Evolutionary conservation across 2,888 invertebrate species (phyloP), one percentile per base, ranked within the genome.

Genomic region (Argyra leucocephala): DNA sequence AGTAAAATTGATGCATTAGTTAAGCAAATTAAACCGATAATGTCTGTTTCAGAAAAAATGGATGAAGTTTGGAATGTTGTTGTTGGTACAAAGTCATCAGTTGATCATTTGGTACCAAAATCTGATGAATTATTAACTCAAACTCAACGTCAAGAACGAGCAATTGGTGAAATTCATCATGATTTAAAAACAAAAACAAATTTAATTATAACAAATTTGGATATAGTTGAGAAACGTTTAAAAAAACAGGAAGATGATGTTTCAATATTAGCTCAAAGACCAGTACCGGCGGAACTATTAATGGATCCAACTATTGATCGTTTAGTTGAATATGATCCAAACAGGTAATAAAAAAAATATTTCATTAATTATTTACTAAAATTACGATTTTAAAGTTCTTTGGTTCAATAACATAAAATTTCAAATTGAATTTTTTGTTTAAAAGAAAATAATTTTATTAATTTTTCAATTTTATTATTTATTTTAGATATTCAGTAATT

Each of bases 41-140:
- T 91, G 74, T 88, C 87, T 65, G 91, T 92, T 1, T 90, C 91
- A 0, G 91, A 91, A 75, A 92, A 92, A 79, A 92, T 93, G 91
- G 92, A 93, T 72, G 90, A 93, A 78, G 91, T 93, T 4, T 93
- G 92, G 92, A 89, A 91, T 75, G 91, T 92, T 5, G 91, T 93
- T 15, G 91, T 92, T 1, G 92, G 92, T 18, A 92, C 92, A 3
- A 93, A 93, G 75, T 91, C 89, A 73, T 90, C 91, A 0, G 91
- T 93, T 0, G 92, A 93, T 76, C 88, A 91, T 76, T 81, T 93
- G 64, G 85, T 93, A 57, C 92, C 93, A 1, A 93, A 93, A 79
- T 92, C 92, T 0, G 91, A 93, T 75, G 91, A 91, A 72, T 80
- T 93, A 6, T 80, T 93, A 18, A 90, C 90, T 1, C 92, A 93